Evolutionary conservation across 2,113 vertebrate genomes (phyloP), one percentile per base, ranked within the genome.

Genomic region (Ancistrus triradiatus): DNA sequence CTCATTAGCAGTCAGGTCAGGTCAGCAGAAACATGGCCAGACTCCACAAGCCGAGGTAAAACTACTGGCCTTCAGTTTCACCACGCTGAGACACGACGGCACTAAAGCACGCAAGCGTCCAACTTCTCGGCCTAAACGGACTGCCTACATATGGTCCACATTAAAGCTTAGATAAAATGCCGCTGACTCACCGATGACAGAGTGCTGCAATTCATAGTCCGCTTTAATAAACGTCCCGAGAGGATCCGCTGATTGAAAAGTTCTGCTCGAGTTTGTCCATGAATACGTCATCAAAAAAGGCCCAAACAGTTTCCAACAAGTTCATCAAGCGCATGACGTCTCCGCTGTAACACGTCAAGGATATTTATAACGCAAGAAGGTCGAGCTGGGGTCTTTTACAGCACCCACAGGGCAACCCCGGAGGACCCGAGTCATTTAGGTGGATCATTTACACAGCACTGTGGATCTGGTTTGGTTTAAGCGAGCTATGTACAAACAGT

Each of bases 1-100:
- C 59, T 24, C 42, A 76, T 74, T 72, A 79, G 62, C 51, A 74
- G 63, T 61, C 63, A n/a, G 27, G 67, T 66, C 69, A 72, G 66
- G 71, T 64, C 70, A 70, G 14, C 43, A 11, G 14, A 31, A 62
- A 48, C 44, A 9, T 42, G 14, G 38, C 6, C 3, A 42, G 38
- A 3, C 4, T 42, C n/a, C 38, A 42, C 38, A 42, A 42, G 27
- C 27, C 27, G 7, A 31, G 27, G n/a, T 4, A 31, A 31, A 31
- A 7, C n/a, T n/a, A n/a, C n/a, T n/a, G 7, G 27, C 27, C 27
- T 31, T 44, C 68, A 15, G 17, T 40, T 7, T 42, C 11, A 22
- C 25, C 7, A n/a, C n/a, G n/a, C n/a, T n/a, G n/a, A n/a, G n/a
- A n/a, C n/a, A n/a, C n/a, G n/a, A n/a, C n/a, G n/a, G n/a, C n/a